phyloP scores from a whole-genome alignment of 2,797 vertebrate genomes.

The Malurus splendens region DNA sequence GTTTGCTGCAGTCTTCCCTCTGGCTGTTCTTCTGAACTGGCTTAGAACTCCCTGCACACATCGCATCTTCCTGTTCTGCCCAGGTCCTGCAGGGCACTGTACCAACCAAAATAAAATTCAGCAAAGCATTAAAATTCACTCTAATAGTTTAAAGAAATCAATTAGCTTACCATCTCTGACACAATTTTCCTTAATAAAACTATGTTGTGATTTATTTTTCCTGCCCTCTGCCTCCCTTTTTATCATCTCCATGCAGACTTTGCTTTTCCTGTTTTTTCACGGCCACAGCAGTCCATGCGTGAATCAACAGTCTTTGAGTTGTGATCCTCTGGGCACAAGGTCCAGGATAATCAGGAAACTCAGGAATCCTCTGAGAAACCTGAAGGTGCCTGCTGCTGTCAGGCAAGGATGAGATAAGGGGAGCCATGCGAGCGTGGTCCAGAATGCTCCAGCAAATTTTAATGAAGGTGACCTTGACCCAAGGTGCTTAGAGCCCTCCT shows the following conservation, averaged over 20 bases:
- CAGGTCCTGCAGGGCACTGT: not conserved
- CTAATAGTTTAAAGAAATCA: not conserved
- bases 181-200: not conserved
- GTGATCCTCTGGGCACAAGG: not conserved
- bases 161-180: not conserved
- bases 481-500: not conserved
- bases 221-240: not conserved
- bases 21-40: not conserved
- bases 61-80: not conserved
- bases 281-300: not conserved
- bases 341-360: not conserved
- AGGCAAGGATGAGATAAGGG: not conserved
- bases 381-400: not conserved
- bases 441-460: not conserved
- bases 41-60: not conserved
- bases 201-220: not conserved
- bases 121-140: not conserved
- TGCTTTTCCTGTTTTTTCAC: not conserved
- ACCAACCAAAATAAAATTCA: not conserved
- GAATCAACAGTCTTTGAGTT: not conserved
- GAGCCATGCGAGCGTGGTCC: accelerated
- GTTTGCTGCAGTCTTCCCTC: not conserved
- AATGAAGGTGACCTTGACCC: not conserved
- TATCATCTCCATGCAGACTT: not conserved
- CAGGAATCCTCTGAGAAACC: not conserved